Percentiles rank a stretch among this genome's conserved stretches.
Conservation (phyloP, 2,113 vertebrate genomes). For the Rhodinocichla rosea region DNA sequence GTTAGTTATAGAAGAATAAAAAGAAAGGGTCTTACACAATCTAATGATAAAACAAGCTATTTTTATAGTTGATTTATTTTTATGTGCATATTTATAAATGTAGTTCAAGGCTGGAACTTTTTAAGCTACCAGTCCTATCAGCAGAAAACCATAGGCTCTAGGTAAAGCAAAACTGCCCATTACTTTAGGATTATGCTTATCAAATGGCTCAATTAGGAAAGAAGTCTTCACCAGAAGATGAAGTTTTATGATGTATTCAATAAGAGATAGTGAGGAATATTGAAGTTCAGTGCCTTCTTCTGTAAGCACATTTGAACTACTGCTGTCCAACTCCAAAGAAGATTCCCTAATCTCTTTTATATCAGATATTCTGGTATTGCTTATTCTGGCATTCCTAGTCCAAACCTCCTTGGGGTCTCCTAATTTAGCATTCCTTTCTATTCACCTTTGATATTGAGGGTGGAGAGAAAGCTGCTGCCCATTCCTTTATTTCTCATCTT, state of each 20-base stretch:
- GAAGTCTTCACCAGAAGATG: not conserved
- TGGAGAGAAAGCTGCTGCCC: not conserved
- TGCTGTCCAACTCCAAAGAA: not conserved
- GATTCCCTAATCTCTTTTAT: not conserved
- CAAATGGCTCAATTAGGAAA: not conserved
- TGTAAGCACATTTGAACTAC: not conserved
- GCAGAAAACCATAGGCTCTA: not conserved
- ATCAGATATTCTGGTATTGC: not conserved
- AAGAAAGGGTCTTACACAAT: not conserved
- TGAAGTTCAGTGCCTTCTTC: not conserved
- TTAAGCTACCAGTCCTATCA: not conserved
- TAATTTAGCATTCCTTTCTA: not conserved
- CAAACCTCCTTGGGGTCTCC: not conserved
- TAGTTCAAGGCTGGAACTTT: not conserved
- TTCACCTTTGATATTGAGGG: not conserved
- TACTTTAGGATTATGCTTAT: not conserved
- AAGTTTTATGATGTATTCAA: not conserved
- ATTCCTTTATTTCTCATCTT: not conserved
- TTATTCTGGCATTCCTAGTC: not conserved
- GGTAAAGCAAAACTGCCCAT: not conserved
- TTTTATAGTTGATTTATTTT: not conserved
- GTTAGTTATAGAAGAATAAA: not conserved
- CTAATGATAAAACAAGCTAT: not conserved
- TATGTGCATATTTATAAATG: not conserved
- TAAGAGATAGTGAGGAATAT: not conserved